Evolutionary conservation across 2,113 vertebrate genomes (phyloP).

Genomic region (Thryonomys swinderianus): DNA sequence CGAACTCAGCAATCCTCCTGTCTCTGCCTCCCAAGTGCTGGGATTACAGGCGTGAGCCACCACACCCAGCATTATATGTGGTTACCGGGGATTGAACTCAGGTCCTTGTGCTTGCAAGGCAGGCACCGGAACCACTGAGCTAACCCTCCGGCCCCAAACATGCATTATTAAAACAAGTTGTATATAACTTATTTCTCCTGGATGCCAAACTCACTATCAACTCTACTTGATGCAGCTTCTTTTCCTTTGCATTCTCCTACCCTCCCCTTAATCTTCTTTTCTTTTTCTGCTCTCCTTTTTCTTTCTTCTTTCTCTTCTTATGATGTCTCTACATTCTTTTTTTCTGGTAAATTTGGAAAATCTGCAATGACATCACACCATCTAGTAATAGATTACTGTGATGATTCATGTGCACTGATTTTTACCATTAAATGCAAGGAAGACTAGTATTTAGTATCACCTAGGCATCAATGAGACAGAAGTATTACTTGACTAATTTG

Average conservation of each 20-base stretch:
- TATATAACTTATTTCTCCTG: neutral
- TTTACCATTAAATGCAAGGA: neutral
- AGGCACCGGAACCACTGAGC: too few relatives aligned
- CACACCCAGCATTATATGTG: too few relatives aligned
- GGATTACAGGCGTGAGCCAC: too few relatives aligned
- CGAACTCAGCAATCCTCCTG: too few relatives aligned
- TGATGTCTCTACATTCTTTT: neutral
- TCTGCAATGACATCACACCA: neutral
- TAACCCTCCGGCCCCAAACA: too few relatives aligned
- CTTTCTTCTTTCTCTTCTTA: neutral
- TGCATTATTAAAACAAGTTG: neutral
- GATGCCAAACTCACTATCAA: neutral
- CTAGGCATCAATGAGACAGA: neutral
- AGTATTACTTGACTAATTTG: neutral
- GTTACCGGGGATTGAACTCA: too few relatives aligned
- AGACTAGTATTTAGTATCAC: neutral
- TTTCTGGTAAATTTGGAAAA: neutral
- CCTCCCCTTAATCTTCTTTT: neutral
- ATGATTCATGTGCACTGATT: neutral
- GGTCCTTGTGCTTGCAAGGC: too few relatives aligned
- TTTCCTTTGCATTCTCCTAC: too few relatives aligned
- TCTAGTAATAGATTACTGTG: neutral
- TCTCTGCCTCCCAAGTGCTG: too few relatives aligned
- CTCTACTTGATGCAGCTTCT: too few relatives aligned
- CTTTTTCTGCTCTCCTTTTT: neutral